phyloP scores from a whole-genome alignment of 2,888 invertebrate species.

The Cephus sareptanus region DNA sequence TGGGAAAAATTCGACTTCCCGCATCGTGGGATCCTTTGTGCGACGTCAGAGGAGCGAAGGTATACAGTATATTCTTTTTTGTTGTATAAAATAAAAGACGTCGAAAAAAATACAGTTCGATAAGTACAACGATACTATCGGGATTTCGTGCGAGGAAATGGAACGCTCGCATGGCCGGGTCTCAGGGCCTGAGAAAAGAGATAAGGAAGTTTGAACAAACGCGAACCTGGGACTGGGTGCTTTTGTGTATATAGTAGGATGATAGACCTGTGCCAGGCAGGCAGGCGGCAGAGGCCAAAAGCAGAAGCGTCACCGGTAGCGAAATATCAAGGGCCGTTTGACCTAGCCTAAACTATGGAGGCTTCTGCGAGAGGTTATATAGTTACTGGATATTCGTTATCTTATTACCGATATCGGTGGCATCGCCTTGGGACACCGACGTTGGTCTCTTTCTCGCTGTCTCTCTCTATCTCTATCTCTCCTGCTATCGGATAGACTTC shows the following conservation, averaged over 20 bases:
- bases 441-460: constrained; percentile 17
- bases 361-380: not conserved
- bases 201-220: constrained; percentile 50
- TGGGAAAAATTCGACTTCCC: too few relatives aligned
- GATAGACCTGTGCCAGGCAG: constrained; percentile 9
- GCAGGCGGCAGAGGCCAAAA: not conserved
- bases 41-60: too few relatives aligned
- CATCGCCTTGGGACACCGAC: constrained; percentile 6
- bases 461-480: constrained; percentile 22
- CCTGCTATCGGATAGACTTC: not conserved
- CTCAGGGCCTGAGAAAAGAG: constrained; percentile 17
- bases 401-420: constrained; percentile 57
- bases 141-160: too few relatives aligned
- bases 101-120: too few relatives aligned
- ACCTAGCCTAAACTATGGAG: constrained; percentile 14
- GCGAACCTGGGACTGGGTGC: constrained; percentile 6
- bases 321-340: not conserved
- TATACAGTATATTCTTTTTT: too few relatives aligned
- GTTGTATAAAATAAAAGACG: too few relatives aligned
- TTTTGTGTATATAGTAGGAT: constrained; percentile 15
- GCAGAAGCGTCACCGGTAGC: too few relatives aligned
- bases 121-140: too few relatives aligned
- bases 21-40: too few relatives aligned
- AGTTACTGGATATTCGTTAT: constrained; percentile 49
- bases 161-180: too few relatives aligned